Evolutionary conservation across 2,888 invertebrate species (phyloP).

Genomic region (Drosophila incognita): DNA sequence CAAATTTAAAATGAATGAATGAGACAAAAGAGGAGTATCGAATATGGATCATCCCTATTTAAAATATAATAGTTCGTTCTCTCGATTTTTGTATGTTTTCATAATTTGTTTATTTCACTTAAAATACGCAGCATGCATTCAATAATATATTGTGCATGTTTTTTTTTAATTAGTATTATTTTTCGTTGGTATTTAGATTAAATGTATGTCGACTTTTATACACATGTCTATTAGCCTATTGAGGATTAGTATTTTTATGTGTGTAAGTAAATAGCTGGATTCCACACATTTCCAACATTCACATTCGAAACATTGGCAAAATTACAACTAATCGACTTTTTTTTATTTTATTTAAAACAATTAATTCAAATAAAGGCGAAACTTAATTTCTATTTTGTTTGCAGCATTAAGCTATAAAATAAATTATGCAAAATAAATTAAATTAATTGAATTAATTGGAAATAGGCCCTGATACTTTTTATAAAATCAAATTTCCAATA

Average conservation of each 20-base stretch:
- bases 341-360: not conserved
- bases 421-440: not conserved
- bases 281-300: not conserved
- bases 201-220: constrained; percentile 8
- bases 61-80: not conserved
- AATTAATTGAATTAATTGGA: not conserved
- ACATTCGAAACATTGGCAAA: not conserved
- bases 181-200: constrained; percentile 16
- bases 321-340: not conserved
- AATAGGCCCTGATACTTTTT: not conserved
- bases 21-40: not conserved
- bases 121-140: constrained; percentile 12
- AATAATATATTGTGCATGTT: constrained; percentile 22
- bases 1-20: not conserved
- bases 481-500: not conserved
- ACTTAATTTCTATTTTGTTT: not conserved
- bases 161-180: not conserved
- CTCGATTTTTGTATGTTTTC: not conserved
- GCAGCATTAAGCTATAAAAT: not conserved
- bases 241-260: constrained; percentile 1
- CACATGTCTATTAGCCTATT: constrained; percentile 10
- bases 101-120: not conserved
- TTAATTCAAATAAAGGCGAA: not conserved
- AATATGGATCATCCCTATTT: not conserved
- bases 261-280: not conserved